A percentile compares a stretch with the other conserved stretches of the same genome.
phyloP scores from a whole-genome alignment of 1,140 invertebrate species.

The Armadillidium nasatum region DNA sequence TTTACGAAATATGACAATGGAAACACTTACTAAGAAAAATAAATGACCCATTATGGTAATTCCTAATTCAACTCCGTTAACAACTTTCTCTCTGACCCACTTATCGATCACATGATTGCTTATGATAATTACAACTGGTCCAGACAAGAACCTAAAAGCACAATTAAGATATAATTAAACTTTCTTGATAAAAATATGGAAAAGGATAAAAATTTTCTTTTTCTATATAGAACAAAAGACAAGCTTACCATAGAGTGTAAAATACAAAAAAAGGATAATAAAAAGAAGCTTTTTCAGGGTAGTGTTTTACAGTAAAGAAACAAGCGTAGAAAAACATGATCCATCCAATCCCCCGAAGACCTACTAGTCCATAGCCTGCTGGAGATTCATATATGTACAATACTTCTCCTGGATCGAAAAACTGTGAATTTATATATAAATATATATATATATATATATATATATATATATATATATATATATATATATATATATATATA shows the following conservation, averaged over 20 bases:
- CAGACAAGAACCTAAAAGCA: conserved; percentile 60
- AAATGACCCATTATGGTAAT: conserved; percentile 72
- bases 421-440: conserved; percentile 1
- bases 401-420: conserved; percentile 80
- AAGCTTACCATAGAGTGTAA: conserved; percentile 68
- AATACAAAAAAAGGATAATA: conserved; percentile 72
- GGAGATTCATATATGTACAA: conserved; percentile 84
- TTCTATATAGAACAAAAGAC: conserved; percentile 17
- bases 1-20: not conserved
- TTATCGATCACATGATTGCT: conserved; percentile 75
- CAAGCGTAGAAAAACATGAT: conserved; percentile 74
- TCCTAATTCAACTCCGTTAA: conserved; percentile 69
- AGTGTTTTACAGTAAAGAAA: conserved; percentile 75
- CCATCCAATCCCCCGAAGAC: conserved; percentile 72
- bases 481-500: too few relatives aligned
- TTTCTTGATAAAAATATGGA: too few relatives aligned
- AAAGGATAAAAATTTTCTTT: too few relatives aligned
- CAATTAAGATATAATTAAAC: conserved; percentile 18
- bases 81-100: conserved; percentile 86
- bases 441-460: too few relatives aligned
- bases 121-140: conserved; percentile 71
- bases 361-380: conserved; percentile 76
- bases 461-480: too few relatives aligned
- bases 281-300: conserved; percentile 67
- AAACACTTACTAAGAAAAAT: conserved; percentile 61